Base-by-base conservation (phyloP, 2,888 invertebrate genomes). In the Drosophila anomelani region DNA sequence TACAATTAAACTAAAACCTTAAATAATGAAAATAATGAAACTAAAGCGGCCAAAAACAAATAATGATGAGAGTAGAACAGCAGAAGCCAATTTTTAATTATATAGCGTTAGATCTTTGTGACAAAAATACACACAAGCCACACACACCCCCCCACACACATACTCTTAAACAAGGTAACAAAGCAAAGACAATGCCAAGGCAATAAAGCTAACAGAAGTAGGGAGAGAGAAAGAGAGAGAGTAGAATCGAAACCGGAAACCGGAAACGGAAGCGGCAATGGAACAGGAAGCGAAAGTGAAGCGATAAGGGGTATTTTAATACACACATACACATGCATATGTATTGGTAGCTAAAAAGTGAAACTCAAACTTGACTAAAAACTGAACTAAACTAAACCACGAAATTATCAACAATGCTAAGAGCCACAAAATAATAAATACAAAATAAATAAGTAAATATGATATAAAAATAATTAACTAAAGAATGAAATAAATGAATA, bases 41-140 rank as follows among this genome's bases (percentile, higher is more conserved):
- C 77, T 75, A 81, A 66, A 83, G 84, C 74, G 81, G 90, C 88
- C 80, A 78, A 81, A 89, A 10, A 17, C 32, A 41, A 32, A 67
- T 54, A 38, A 44, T 49, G 49, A 59, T 26, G 57, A 23, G 38
- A 61, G 36, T 46, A 76, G 41, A 56, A 49, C 49, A 46, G 51
- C 29, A 51, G 54, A 75, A 84, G 81, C 74, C 81, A 82, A 84
- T 81, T 80, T 85, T 86, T 74, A 66, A 69, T 46, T 70, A 66
- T 56, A 47, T 58, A 49, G 58, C 66, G 49, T 79, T 74, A 72
- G 55, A 53, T 63, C 74, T 63, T 63, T 56, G 56, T 47, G 63
- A 63, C 55, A 73, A 43, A 55, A 13, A 51, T 26, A 69, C 38
- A 38, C 20, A 54, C 44, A 53, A 46, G 34, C 39, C 38, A 59